Evolutionary conservation across 2,113 vertebrate species (phyloP), one percentile per base, ranked within the genome.

Genomic region (Salvelinus alpinus): DNA sequence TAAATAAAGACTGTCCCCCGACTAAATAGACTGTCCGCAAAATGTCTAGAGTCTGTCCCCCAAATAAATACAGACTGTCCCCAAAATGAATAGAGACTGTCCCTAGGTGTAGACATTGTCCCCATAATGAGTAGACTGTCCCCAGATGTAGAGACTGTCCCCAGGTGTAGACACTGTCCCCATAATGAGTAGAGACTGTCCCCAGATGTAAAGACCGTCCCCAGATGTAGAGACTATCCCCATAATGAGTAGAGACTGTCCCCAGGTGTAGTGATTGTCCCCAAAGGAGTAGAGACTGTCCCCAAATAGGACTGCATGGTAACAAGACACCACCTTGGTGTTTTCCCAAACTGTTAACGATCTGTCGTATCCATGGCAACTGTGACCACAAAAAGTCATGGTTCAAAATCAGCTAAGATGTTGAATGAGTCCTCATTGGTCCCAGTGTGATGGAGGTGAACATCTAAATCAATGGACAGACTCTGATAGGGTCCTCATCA

Each of bases 301-400:
- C 82, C 84, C 84, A 82, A 70, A 69, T 68, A 69, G 81, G 86
- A 78, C 85, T 77, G 57, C 76, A 80, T 86, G 83, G 86, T 80
- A 87, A 85, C 82, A 78, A 81, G 77, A 88, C 82, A 73, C 68
- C 57, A 48, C 78, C 62, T 71, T 70, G 71, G 77, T 84, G 20
- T 79, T 71, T 77, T 72, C 83, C 85, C 72, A 68, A n/a, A 48
- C 83, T 72, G 77, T 78, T 81, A 72, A 73, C 65, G 76, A 82
- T 79, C 62, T 81, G 44, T 79, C 80, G 83, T 88, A 86, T 85
- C 91, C 90, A 87, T 87, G 82, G 82, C 83, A 88, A 91, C 90
- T 88, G 83, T 87, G 86, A 88, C 82, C 85, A 86, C 85, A 84
- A 89, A 87, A 82, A 72, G 71, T 84, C 80, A 85, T 80, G 87